phyloP scores from a whole-genome alignment of 30 jellyfish, hydroid and myxozoan species.

The Mastigias papua region DNA sequence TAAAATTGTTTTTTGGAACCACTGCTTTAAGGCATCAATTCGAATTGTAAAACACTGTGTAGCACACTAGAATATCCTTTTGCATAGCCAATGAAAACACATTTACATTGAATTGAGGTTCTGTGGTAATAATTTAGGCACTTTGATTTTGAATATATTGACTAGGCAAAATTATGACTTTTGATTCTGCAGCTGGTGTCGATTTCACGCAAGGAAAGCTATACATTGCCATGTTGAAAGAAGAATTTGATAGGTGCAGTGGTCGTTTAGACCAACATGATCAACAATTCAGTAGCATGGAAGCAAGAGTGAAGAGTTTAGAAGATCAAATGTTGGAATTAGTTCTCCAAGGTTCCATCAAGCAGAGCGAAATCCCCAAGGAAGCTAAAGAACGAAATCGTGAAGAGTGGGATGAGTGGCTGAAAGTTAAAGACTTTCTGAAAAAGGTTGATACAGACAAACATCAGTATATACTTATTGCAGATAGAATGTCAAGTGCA shows the following conservation, averaged over 20 bases:
- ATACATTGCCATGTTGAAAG: neutral
- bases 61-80: neutral
- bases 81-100: neutral
- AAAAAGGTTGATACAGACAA: constrained; percentile 40
- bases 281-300: neutral
- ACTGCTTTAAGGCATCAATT: neutral
- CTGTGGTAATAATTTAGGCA: neutral
- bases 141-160: neutral
- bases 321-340: neutral
- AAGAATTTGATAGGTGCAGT: neutral
- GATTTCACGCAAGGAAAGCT: neutral
- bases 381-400: constrained; percentile 19
- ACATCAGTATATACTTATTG: constrained; percentile 31
- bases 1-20: too few relatives aligned
- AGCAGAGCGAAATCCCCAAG: constrained; percentile 36
- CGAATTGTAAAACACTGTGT: neutral
- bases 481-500: constrained; percentile 8
- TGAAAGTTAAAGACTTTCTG: constrained; percentile 18
- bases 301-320: neutral
- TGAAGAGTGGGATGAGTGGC: constrained; percentile 62
- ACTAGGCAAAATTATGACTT: neutral
- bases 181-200: neutral
- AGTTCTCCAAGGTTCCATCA: neutral
- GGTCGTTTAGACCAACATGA: neutral
- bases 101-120: neutral